Conservation (phyloP, 2,113 vertebrate genomes). For the Myxocyprinus asiaticus region DNA sequence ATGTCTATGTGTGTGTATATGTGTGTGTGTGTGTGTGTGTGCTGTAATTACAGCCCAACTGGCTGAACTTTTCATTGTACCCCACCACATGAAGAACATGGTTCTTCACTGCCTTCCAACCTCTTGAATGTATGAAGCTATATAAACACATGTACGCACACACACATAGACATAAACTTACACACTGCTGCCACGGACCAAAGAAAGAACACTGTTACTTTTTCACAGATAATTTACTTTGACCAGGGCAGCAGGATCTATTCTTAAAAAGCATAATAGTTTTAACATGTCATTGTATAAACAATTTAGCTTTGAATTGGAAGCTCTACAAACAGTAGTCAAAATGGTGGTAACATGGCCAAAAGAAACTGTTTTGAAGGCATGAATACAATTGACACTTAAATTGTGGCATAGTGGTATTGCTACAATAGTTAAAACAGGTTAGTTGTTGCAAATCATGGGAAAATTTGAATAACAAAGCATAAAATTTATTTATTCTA, state of each 20-base stretch:
- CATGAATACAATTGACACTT: background rate
- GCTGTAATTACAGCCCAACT: slow-evolving; percentile 48
- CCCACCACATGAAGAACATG: slow-evolving; percentile 49
- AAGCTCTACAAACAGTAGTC: background rate
- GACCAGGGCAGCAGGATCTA: slow-evolving; percentile 42
- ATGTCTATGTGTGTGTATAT: slow-evolving; percentile 38
- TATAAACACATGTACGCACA: slow-evolving; percentile 30
- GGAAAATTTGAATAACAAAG: background rate
- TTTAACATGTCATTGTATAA: slow-evolving; percentile 23
- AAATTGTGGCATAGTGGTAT: background rate
- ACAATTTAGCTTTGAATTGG: background rate
- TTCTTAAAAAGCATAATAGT: slow-evolving; percentile 39
- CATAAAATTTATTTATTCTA: too few relatives aligned
- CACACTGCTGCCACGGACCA: slow-evolving; percentile 27
- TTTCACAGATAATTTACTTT: slow-evolving; percentile 39
- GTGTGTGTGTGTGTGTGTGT: slow-evolving; percentile 14
- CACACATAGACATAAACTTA: slow-evolving; percentile 9
- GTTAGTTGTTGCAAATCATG: background rate
- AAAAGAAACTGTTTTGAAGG: background rate
- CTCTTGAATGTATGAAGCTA: slow-evolving; percentile 30
- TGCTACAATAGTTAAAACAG: background rate
- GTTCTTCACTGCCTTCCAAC: slow-evolving; percentile 20
- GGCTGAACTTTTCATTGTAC: slow-evolving; percentile 44
- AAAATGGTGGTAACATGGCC: background rate
- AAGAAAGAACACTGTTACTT: background rate